These are phyloP conservation scores for Cataglyphis albicans DNA, from an alignment of 2,888 invertebrate genomes.

Conservation along the genomic window DNA sequence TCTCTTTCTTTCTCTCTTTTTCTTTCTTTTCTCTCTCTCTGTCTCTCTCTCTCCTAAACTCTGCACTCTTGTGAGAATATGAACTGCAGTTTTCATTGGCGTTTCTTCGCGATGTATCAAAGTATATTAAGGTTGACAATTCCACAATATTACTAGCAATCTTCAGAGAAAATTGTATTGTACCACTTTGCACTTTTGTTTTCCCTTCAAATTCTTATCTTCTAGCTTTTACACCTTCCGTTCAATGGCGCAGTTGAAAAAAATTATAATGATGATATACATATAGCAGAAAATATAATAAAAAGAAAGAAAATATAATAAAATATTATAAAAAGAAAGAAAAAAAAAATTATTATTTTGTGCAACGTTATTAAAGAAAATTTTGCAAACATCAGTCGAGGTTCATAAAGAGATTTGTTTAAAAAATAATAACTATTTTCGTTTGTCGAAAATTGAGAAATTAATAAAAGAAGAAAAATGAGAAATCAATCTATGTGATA, in stretches of 20 bases:
- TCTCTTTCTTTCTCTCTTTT: too few species aligned
- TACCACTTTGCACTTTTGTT: slow-evolving; percentile 11
- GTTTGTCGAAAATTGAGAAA: neutral
- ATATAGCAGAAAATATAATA: neutral
- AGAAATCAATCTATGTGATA: slow-evolving; percentile 24
- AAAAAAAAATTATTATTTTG: neutral
- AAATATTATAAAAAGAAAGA: too few species aligned
- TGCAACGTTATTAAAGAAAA: neutral
- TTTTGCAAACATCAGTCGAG: neutral
- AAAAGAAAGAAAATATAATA: neutral
- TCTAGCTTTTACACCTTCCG: neutral
- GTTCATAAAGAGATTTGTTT: neutral
- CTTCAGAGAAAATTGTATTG: slow-evolving; percentile 34
- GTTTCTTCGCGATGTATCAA: neutral
- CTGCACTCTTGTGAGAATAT: neutral
- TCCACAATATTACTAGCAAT: slow-evolving; percentile 54
- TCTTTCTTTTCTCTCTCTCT: too few species aligned
- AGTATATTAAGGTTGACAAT: slow-evolving; percentile 30
- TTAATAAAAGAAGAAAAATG: neutral
- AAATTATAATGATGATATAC: neutral
- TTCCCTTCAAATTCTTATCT: slow-evolving; percentile 5
- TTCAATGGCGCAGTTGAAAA: neutral
- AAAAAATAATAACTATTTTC: neutral
- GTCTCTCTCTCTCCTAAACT: slow-evolving; percentile 1
- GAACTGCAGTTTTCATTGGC: slow-evolving; percentile 12